Percentiles rank a stretch among this genome's conserved stretches.
phyloP scores from a whole-genome alignment of 2,888 invertebrate genomes.

The Dicyrtoma fusca region DNA sequence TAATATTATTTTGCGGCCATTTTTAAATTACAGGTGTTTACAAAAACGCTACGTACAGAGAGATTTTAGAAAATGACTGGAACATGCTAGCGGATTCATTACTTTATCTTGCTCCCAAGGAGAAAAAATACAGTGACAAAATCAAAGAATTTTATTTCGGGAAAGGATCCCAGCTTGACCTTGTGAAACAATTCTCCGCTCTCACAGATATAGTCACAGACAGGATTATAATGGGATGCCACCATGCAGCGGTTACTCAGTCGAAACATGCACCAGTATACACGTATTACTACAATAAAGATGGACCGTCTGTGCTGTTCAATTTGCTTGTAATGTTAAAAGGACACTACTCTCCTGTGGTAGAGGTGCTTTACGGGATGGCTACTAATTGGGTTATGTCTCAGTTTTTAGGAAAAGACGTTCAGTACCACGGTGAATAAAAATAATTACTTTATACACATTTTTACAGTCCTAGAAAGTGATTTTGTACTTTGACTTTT shows the following conservation, averaged over 20 bases:
- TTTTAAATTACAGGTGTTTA: neutral
- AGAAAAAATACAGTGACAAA: neutral
- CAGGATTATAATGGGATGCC: neutral
- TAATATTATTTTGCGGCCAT: too few relatives aligned
- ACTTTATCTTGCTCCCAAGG: neutral
- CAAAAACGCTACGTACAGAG: constrained; percentile 13
- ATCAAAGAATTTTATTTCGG: constrained; percentile 35
- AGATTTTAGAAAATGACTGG: constrained; percentile 18
- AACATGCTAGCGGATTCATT: constrained; percentile 13
- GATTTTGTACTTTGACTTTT: too few relatives aligned
- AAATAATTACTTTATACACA: too few relatives aligned
- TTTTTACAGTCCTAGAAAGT: too few relatives aligned
- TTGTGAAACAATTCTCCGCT: neutral
- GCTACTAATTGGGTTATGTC: neutral
- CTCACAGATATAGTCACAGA: constrained; percentile 1
- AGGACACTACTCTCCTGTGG: constrained; percentile 5
- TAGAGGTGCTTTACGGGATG: constrained; percentile 4
- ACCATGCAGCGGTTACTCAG: neutral
- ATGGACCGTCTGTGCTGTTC: constrained; percentile 6
- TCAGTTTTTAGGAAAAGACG: neutral
- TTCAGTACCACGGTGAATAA: neutral
- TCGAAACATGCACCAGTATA: constrained; percentile 19
- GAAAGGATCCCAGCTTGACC: neutral
- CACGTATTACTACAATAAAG: constrained; percentile 11
- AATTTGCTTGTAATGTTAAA: neutral